Evolutionary conservation across 2,797 vertebrate species (phyloP).

Genomic region (Gila robusta): DNA sequence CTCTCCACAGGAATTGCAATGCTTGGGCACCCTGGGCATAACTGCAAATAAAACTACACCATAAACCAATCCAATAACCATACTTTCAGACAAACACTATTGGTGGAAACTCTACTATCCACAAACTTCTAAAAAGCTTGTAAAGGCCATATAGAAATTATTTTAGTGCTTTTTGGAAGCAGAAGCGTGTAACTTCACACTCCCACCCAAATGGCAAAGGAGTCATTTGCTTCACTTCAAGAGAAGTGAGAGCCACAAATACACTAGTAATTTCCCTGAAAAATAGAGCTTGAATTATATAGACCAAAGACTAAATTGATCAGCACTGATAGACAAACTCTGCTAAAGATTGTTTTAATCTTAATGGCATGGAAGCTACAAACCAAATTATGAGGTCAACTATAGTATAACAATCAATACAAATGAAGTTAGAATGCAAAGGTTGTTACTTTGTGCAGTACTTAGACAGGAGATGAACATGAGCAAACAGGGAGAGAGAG

Average conservation of each 20-base stretch:
- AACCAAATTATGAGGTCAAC: neutral
- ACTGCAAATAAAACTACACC: neutral
- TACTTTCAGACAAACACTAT: conserved; percentile 1
- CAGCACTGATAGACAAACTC: neutral
- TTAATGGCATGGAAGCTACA: neutral
- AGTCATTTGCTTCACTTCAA: neutral
- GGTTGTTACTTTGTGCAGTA: neutral
- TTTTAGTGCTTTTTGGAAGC: neutral
- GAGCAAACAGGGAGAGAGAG: neutral
- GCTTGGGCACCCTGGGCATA: neutral
- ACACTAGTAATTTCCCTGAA: neutral
- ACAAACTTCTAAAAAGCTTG: neutral
- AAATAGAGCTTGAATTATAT: neutral
- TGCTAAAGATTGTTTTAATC: neutral
- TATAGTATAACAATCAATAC: conserved; percentile 6
- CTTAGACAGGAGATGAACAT: neutral
- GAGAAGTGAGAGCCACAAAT: neutral
- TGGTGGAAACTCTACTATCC: neutral
- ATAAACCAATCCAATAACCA: conserved; percentile 11
- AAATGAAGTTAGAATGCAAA: conserved; percentile 17
- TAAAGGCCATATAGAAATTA: neutral
- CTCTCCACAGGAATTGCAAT: conserved; percentile 5
- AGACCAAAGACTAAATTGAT: neutral
- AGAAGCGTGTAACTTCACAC: neutral
- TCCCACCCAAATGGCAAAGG: neutral